phyloP scores from a whole-genome alignment of 2,888 invertebrate species.

The Drosophila siamana region DNA sequence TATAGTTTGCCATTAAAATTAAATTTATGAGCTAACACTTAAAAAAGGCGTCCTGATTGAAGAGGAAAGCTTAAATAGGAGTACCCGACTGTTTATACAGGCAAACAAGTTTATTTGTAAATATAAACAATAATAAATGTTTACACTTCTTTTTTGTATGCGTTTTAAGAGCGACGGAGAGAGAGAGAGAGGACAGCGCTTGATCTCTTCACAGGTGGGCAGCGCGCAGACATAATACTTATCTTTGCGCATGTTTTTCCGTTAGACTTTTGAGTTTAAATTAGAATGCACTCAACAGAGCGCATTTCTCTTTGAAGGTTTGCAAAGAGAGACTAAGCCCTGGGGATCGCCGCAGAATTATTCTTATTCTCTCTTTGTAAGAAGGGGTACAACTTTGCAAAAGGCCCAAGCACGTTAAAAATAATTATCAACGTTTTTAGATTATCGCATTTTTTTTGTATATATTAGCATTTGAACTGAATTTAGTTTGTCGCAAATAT shows the following conservation, averaged over 20 bases:
- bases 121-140: conserved; percentile 76
- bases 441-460: conserved; percentile 36
- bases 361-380: conserved; percentile 22
- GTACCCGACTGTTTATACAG: conserved; percentile 36
- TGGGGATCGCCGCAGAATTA: conserved; percentile 13
- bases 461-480: background rate
- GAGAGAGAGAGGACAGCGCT: conserved; percentile 3
- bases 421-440: conserved; percentile 77
- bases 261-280: conserved; percentile 23
- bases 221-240: conserved; percentile 57
- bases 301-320: background rate
- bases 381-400: conserved; percentile 58
- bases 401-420: conserved; percentile 81
- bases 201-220: conserved; percentile 64
- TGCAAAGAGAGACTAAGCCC: conserved; percentile 24
- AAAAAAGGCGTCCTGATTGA: background rate
- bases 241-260: conserved; percentile 75
- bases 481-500: conserved; percentile 40
- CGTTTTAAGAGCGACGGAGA: background rate
- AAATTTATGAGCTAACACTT: conserved; percentile 38
- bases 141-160: conserved; percentile 38
- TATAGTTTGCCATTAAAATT: conserved; percentile 16
- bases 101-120: conserved; percentile 61
- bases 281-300: conserved; percentile 32
- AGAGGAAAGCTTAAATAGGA: background rate